These are phyloP conservation scores for Acropora tenuis DNA, from an alignment of 64 coral and sea anemone genomes.

Conservation along the genomic window DNA sequence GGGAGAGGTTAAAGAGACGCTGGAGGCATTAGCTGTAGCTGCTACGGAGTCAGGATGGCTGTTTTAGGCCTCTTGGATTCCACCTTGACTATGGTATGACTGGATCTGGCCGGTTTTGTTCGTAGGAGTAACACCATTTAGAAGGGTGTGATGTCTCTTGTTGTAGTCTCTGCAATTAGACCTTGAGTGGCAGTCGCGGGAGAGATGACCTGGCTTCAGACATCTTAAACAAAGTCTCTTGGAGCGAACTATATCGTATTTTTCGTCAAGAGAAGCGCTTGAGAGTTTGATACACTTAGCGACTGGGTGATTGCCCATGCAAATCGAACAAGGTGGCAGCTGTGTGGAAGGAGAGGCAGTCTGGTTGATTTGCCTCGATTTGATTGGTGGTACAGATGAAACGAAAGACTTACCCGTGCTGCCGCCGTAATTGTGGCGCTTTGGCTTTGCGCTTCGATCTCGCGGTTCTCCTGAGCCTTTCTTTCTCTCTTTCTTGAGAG, in stretches of 20 bases:
- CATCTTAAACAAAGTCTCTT: slow-evolving; percentile 58
- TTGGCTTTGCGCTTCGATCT: neutral
- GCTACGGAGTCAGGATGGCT: neutral
- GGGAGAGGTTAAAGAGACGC: neutral
- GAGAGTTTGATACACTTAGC: slow-evolving; percentile 35
- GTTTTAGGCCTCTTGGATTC: neutral
- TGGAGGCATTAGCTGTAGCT: neutral
- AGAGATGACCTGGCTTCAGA: slow-evolving; percentile 39
- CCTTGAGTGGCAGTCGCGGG: neutral
- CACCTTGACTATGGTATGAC: no score
- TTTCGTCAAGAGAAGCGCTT: slow-evolving; percentile 14
- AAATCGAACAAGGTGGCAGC: slow-evolving; percentile 24
- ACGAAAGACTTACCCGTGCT: no score
- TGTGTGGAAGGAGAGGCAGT: no score
- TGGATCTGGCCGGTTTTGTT: no score
- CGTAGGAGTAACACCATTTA: slow-evolving; percentile 20
- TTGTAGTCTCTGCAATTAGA: slow-evolving; percentile 22
- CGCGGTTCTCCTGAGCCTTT: neutral
- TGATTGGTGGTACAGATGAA: no score
- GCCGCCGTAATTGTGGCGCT: no score
- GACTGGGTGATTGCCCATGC: slow-evolving; percentile 38
- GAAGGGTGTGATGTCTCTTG: slow-evolving; percentile 41
- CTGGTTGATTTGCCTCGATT: no score
- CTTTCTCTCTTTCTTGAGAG: neutral
- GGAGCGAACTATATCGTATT: neutral